Percentiles rank a stretch among this genome's conserved stretches.
Conservation (phyloP, 2,113 vertebrate genomes). For the Motacilla alba region DNA sequence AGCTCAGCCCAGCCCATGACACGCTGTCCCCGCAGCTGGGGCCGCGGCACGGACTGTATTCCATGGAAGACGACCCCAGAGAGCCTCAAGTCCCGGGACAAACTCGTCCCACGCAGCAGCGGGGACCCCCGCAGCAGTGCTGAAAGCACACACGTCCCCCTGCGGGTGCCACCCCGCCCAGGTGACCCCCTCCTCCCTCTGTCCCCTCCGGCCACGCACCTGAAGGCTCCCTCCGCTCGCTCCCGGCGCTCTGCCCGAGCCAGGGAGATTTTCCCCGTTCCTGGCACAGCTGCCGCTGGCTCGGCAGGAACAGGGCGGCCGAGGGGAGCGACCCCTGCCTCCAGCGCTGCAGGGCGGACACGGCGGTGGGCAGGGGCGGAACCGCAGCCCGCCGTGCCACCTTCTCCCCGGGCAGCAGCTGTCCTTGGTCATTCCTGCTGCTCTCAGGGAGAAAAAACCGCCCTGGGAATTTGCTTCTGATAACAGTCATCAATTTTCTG, state of each 20-base stretch:
- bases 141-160: neutral
- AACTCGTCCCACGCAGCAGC: neutral
- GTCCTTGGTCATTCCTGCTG: neutral
- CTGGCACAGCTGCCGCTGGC: neutral
- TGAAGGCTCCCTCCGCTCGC: neutral
- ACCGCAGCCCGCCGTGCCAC: no score
- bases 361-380: no score
- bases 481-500: neutral
- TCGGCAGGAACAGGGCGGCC: neutral
- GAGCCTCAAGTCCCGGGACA: neutral
- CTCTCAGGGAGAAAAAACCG: neutral
- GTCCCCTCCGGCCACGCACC: neutral
- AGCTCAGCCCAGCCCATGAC: neutral
- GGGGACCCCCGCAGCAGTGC: no score
- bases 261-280: neutral
- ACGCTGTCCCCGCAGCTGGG: neutral
- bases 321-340: no score
- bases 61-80: neutral
- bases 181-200: neutral
- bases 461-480: neutral
- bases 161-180: neutral
- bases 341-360: neutral
- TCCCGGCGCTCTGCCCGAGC: neutral
- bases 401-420: neutral
- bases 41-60: no score